Evolutionary conservation across 2,113 vertebrate species (phyloP).

Genomic region (Cottus gobio): DNA sequence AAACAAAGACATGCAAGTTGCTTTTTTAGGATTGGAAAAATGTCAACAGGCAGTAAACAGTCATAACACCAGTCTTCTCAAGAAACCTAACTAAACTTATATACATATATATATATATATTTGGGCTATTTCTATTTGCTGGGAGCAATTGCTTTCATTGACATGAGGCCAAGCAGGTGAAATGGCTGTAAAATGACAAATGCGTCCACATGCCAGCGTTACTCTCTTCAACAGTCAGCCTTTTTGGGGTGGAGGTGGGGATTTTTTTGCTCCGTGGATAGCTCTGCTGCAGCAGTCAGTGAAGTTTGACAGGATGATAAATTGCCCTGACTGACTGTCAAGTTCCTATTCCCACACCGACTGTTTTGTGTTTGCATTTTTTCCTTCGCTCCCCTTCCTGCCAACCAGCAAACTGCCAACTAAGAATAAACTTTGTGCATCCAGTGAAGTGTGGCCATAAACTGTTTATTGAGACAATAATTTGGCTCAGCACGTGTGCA

Average conservation of each 20-base stretch:
- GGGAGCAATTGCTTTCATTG: constrained; percentile 18
- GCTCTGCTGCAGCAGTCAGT: constrained; percentile 75
- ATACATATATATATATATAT: no score
- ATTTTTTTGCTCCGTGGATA: constrained; percentile 62
- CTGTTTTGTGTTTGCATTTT: constrained; percentile 74
- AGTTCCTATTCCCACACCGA: constrained; percentile 66
- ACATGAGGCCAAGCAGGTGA: constrained; percentile 49
- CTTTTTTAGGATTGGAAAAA: constrained; percentile 19
- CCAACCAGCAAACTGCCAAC: constrained; percentile 68
- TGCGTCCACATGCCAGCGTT: constrained; percentile 38
- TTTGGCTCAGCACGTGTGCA: constrained; percentile 51
- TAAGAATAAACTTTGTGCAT: constrained; percentile 70
- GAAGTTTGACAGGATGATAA: constrained; percentile 82
- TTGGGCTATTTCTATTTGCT: neutral
- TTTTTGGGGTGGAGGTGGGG: constrained; percentile 24
- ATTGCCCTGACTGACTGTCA: constrained; percentile 80
- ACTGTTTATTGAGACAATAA: constrained; percentile 68
- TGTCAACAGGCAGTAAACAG: neutral
- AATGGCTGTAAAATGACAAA: constrained; percentile 57
- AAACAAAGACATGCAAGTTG: neutral
- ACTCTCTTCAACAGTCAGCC: constrained; percentile 54
- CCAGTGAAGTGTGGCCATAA: constrained; percentile 66
- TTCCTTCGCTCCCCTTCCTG: constrained; percentile 45
- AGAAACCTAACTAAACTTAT: neutral
- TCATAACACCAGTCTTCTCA: neutral